Conservation (phyloP, 92 coral and sea anemone genomes). For the Paragorgia papillata region DNA sequence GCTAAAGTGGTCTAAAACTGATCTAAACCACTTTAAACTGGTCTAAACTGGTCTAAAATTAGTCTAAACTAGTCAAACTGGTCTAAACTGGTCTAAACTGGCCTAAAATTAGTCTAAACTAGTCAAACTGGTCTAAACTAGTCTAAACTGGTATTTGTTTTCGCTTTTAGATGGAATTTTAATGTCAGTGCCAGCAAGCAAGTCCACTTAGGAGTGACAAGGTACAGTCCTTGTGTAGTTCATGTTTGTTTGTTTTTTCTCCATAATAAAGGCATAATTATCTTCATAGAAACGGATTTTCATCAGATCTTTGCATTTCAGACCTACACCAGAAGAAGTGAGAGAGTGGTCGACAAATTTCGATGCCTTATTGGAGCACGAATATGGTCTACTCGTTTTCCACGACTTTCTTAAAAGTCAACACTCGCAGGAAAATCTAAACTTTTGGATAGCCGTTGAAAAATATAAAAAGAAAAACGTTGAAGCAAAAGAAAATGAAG, state of each 20-base stretch:
- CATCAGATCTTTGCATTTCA: constrained; percentile 22
- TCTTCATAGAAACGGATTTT: too few relatives aligned
- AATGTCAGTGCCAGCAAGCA: constrained; percentile 23
- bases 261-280: too few relatives aligned
- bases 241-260: too few relatives aligned
- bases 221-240: too few relatives aligned
- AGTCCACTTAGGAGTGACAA: constrained; percentile 7
- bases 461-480: constrained; percentile 66
- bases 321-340: constrained; percentile 89
- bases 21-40: too few relatives aligned
- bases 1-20: too few relatives aligned
- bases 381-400: constrained; percentile 80
- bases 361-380: constrained; percentile 67
- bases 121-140: too few relatives aligned
- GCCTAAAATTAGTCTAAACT: too few relatives aligned
- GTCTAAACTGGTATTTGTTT: background rate
- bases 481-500: constrained; percentile 61
- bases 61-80: too few relatives aligned
- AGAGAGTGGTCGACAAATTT: constrained; percentile 79
- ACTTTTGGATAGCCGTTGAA: constrained; percentile 95
- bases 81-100: too few relatives aligned
- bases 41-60: too few relatives aligned
- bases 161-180: constrained; percentile 14
- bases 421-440: constrained; percentile 90
- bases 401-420: constrained; percentile 93